Evolutionary conservation across 1,140 invertebrate genomes (phyloP).

Genomic region (Amphibalanus amphitrite): DNA sequence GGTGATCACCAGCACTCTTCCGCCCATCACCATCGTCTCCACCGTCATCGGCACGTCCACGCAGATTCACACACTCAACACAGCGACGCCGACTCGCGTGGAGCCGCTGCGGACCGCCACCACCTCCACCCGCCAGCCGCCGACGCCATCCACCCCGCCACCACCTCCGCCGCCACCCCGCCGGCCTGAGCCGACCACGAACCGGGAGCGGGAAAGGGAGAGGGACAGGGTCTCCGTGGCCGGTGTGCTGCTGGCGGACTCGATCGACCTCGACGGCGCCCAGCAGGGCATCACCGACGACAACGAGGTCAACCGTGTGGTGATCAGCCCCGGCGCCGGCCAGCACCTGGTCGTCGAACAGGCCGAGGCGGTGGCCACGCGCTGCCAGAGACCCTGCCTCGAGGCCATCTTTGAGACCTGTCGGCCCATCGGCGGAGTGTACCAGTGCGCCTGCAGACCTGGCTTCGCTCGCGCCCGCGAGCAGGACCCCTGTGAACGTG

Average conservation of each 20-base stretch:
- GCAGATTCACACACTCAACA: constrained; percentile 47
- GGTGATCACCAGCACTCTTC: constrained; percentile 27
- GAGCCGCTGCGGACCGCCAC: background rate
- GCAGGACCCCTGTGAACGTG: constrained; percentile 15
- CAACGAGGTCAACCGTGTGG: constrained; percentile 18
- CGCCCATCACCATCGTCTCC: constrained; percentile 28
- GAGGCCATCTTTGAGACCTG: constrained; percentile 62
- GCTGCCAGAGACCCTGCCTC: constrained; percentile 45
- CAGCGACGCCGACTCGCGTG: background rate
- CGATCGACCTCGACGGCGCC: background rate
- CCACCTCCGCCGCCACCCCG: background rate
- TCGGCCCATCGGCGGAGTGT: constrained; percentile 34
- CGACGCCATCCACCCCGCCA: no score
- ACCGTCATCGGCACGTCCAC: constrained; percentile 61
- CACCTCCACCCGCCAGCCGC: no score
- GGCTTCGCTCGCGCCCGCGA: constrained; percentile 43
- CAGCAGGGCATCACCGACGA: constrained; percentile 17
- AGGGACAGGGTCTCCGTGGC: background rate
- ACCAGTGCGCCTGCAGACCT: constrained; percentile 58
- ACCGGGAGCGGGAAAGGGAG: background rate
- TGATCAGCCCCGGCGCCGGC: constrained; percentile 16
- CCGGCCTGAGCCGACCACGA: background rate
- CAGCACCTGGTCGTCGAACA: constrained; percentile 13
- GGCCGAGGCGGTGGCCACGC: constrained; percentile 11
- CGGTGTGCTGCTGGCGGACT: background rate